Conservation (phyloP, 2,113 vertebrate species). For the Gallinago paraguaiae region DNA sequence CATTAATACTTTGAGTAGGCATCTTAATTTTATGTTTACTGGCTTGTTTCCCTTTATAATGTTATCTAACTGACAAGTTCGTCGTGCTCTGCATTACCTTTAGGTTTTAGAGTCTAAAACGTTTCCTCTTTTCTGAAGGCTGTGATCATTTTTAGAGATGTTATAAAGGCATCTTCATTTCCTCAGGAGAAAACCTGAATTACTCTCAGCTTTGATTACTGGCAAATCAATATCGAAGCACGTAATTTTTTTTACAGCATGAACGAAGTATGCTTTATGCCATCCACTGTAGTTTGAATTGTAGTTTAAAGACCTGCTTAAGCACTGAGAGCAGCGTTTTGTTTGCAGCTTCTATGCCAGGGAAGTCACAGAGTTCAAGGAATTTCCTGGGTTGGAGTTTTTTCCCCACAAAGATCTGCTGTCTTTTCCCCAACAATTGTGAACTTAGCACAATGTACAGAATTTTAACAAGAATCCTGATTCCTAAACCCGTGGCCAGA, state of each 20-base stretch:
- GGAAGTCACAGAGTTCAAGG: slow-evolving; percentile 1
- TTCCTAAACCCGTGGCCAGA: background rate
- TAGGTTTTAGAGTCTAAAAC: slow-evolving; percentile 3
- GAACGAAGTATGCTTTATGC: background rate
- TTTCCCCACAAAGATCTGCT: background rate
- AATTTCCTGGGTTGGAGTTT: background rate
- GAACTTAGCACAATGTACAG: slow-evolving; percentile 64
- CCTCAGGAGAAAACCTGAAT: slow-evolving; percentile 4
- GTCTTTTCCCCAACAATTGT: background rate
- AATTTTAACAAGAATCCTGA: background rate
- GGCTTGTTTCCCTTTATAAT: slow-evolving; percentile 35
- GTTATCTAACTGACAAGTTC: slow-evolving; percentile 27
- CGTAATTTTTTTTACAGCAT: background rate
- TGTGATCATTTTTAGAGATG: background rate
- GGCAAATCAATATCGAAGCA: background rate
- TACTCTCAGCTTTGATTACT: slow-evolving; percentile 29
- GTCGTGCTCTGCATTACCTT: background rate
- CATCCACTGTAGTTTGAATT: background rate
- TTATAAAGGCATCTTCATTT: background rate
- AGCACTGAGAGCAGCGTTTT: background rate
- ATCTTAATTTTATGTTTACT: slow-evolving; percentile 49
- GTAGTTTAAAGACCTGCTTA: background rate
- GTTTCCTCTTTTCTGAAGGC: slow-evolving; percentile 35
- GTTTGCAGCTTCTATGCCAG: background rate
- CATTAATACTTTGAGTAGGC: slow-evolving; percentile 45